Percentiles rank a stretch among this genome's conserved stretches.
These are phyloP conservation scores for Heliothis peltigera DNA, from an alignment of 2,888 invertebrate genomes.

Conservation along the genomic window DNA sequence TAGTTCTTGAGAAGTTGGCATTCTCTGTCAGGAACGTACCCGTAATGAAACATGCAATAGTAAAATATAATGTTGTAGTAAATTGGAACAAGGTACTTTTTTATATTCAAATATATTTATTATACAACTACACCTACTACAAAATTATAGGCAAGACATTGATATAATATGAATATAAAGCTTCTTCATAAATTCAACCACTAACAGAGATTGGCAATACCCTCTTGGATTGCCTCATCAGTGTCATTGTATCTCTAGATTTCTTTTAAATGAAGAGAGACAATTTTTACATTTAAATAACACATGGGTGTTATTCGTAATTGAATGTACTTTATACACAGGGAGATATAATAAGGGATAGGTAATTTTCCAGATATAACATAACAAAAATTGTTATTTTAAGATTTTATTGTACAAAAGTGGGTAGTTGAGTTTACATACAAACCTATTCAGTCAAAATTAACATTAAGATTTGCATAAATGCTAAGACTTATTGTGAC, in stretches of 20 bases:
- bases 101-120: slow-evolving; percentile 23
- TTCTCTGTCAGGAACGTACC: background rate
- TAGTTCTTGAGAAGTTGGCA: no score
- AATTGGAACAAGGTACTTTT: slow-evolving; percentile 1
- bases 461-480: slow-evolving; percentile 81
- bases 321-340: slow-evolving; percentile 3
- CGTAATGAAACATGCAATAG: background rate
- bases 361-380: slow-evolving; percentile 35
- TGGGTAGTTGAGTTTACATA: slow-evolving; percentile 79
- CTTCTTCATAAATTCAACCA: background rate
- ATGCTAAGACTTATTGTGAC: slow-evolving; percentile 75
- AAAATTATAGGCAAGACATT: slow-evolving; percentile 14
- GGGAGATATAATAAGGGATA: no score
- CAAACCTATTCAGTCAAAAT: slow-evolving; percentile 85
- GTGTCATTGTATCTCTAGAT: no score
- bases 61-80: background rate
- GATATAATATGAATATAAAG: background rate
- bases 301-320: background rate
- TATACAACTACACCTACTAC: slow-evolving; percentile 7
- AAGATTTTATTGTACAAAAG: slow-evolving; percentile 86
- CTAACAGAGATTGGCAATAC: no score
- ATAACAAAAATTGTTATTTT: slow-evolving; percentile 70
- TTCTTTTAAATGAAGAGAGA: background rate
- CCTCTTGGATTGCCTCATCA: background rate
- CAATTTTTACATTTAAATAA: background rate